Percentiles rank a stretch among this genome's conserved stretches.
Evolutionary conservation across 2,797 vertebrate species (phyloP).

Genomic region (Pangasius sanitwongsei): DNA sequence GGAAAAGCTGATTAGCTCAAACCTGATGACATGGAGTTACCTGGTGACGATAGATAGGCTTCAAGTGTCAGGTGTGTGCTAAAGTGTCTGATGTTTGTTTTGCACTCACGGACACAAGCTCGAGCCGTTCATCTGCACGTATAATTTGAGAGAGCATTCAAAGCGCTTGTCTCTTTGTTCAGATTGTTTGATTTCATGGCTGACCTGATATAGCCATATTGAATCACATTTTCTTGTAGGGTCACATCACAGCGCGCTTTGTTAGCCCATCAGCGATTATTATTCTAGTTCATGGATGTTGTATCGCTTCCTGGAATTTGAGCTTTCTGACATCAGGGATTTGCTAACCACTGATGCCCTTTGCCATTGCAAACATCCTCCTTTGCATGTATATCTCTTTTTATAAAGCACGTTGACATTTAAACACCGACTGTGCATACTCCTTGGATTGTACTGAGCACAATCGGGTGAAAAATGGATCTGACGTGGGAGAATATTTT

Average conservation of each 20-base stretch:
- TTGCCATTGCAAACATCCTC: slow-evolving; percentile 58
- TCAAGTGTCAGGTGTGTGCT: slow-evolving; percentile 9
- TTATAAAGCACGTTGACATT: slow-evolving; percentile 49
- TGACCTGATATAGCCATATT: slow-evolving; percentile 33
- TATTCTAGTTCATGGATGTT: slow-evolving; percentile 43
- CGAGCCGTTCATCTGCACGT: neutral
- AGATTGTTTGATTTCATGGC: neutral
- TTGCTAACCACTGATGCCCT: slow-evolving; percentile 61
- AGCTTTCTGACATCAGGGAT: slow-evolving; percentile 55
- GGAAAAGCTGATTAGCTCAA: slow-evolving; percentile 25
- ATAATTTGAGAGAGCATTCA: neutral
- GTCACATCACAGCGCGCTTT: neutral
- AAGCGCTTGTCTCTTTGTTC: slow-evolving; percentile 34
- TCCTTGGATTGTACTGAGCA: slow-evolving; percentile 5
- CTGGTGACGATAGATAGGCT: slow-evolving; percentile 1
- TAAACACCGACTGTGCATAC: slow-evolving; percentile 38
- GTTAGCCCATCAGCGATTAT: slow-evolving; percentile 41
- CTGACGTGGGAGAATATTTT: slow-evolving; percentile 29
- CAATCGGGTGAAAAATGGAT: slow-evolving; percentile 16
- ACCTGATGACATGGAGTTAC: slow-evolving; percentile 6
- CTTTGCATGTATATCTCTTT: slow-evolving; percentile 51
- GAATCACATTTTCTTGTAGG: slow-evolving; percentile 23
- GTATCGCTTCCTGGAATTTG: slow-evolving; percentile 61
- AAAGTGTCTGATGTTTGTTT: neutral
- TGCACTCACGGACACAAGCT: neutral